phyloP scores from a whole-genome alignment of 2,888 invertebrate species.

The Isoperla grammatica region DNA sequence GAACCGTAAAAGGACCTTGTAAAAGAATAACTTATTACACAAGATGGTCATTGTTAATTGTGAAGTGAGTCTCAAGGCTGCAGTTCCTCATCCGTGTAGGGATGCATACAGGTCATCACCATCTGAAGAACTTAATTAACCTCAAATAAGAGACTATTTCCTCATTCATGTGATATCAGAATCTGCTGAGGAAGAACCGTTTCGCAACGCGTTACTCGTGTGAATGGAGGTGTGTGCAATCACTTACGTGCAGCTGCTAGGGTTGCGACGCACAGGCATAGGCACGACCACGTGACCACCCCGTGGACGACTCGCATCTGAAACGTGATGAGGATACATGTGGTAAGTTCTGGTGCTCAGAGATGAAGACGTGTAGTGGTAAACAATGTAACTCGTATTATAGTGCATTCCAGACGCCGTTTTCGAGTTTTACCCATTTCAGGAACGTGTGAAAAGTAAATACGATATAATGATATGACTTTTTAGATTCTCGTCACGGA shows the following conservation, averaged over 20 bases:
- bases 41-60: neutral
- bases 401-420: no score
- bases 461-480: no score
- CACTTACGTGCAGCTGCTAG: constrained; percentile 9
- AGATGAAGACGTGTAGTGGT: no score
- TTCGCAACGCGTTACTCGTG: no score
- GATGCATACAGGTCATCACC: neutral
- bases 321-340: neutral
- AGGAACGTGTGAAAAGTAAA: no score
- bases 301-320: constrained; percentile 8
- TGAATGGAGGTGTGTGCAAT: no score
- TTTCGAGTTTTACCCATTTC: no score
- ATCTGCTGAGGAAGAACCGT: no score
- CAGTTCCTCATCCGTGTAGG: neutral
- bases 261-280: neutral
- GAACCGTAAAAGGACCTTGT: neutral
- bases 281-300: constrained; percentile 8
- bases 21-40: neutral
- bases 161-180: neutral
- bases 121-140: constrained; percentile 7
- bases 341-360: no score
- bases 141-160: constrained; percentile 12
- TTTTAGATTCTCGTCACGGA: no score
- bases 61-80: constrained; percentile 3
- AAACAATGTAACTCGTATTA: no score